Conservation (phyloP, 2,113 vertebrate species). For the Cavia porcellus region DNA sequence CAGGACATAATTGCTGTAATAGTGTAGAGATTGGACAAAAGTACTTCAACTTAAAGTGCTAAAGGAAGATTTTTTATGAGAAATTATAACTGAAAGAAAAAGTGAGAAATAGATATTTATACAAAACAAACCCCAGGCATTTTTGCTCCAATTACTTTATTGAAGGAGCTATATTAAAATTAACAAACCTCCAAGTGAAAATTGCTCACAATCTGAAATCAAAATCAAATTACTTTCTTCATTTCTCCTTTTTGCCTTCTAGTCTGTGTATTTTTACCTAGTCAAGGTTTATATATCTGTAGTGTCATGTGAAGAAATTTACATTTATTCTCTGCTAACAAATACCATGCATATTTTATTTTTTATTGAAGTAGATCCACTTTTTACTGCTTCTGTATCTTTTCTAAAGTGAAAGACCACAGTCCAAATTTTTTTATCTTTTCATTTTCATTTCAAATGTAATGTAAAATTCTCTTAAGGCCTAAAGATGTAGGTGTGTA, state of each 20-base stretch:
- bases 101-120: neutral
- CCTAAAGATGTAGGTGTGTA: neutral
- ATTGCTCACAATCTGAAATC: constrained; percentile 12
- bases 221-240: constrained; percentile 28
- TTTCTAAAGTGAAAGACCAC: neutral
- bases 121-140: neutral
- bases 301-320: neutral
- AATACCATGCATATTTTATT: neutral
- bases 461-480: neutral
- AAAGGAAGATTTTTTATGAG: neutral
- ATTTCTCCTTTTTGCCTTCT: neutral
- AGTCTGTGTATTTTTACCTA: neutral
- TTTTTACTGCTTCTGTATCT: neutral
- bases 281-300: neutral
- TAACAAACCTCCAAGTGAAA: neutral
- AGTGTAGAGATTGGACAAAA: neutral
- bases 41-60: constrained; percentile 31
- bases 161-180: constrained; percentile 40
- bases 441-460: neutral
- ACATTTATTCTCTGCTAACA: neutral
- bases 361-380: neutral
- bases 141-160: neutral
- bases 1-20: constrained; percentile 48
- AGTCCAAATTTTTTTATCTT: neutral
- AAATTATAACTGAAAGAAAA: constrained; percentile 16